Conservation (phyloP, 2,797 vertebrate genomes). For the Molossus molossus region DNA sequence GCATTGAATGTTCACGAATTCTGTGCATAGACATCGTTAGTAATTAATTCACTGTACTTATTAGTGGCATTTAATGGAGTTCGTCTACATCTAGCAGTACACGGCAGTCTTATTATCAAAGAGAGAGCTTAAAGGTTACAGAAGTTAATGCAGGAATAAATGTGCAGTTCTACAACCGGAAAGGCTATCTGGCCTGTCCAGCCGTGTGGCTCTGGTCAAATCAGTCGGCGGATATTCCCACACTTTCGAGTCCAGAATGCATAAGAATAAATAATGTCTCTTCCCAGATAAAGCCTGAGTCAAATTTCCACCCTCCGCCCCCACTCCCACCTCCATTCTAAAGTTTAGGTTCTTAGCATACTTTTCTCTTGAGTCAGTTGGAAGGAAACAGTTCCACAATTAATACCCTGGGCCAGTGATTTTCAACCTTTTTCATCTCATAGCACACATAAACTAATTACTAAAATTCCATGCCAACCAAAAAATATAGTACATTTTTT, state of each 20-base stretch:
- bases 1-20: conserved; percentile 84
- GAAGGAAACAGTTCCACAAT: conserved; percentile 73
- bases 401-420: conserved; percentile 48
- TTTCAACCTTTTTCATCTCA: neutral
- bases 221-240: conserved; percentile 82
- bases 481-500: neutral
- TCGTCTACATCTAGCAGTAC: conserved; percentile 77
- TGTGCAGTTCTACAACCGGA: conserved; percentile 80
- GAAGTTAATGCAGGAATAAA: conserved; percentile 61
- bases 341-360: conserved; percentile 84
- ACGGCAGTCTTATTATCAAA: conserved; percentile 79
- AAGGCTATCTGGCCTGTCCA: conserved; percentile 81
- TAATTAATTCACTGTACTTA: conserved; percentile 85
- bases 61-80: conserved; percentile 78
- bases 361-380: conserved; percentile 78
- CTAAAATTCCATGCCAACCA: neutral
- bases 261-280: conserved; percentile 81
- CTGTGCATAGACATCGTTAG: conserved; percentile 73
- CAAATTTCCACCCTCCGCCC: conserved; percentile 66
- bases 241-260: conserved; percentile 72
- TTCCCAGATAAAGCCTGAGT: conserved; percentile 77
- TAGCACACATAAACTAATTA: neutral
- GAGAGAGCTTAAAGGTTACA: conserved; percentile 45
- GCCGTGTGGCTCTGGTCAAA: conserved; percentile 78
- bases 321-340: conserved; percentile 58